A percentile compares a stretch with the other conserved stretches of the same genome.
phyloP scores from a whole-genome alignment of 1,140 invertebrate species.

The Drosophila takahashii region DNA sequence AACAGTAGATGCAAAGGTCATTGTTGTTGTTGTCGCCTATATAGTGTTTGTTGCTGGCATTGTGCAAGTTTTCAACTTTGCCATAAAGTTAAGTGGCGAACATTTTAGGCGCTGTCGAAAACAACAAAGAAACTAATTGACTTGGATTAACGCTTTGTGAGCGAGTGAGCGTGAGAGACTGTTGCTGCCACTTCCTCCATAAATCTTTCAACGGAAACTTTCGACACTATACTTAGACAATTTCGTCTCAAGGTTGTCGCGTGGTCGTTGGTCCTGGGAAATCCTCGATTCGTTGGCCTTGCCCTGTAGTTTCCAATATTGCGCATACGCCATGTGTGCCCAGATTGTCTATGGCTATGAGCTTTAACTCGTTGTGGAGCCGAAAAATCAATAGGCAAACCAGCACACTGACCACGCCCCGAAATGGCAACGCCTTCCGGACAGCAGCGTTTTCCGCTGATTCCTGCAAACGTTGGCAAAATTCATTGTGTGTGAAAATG shows the following conservation, averaged over 20 bases:
- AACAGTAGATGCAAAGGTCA: slow-evolving; percentile 49
- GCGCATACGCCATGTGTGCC: slow-evolving; percentile 38
- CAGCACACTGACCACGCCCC: slow-evolving; percentile 60
- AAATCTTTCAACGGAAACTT: slow-evolving; percentile 65
- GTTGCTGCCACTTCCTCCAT: slow-evolving; percentile 46
- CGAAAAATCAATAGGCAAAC: slow-evolving; percentile 68
- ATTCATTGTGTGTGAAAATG: slow-evolving; percentile 83
- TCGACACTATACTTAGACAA: slow-evolving; percentile 26
- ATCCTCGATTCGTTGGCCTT: slow-evolving; percentile 10
- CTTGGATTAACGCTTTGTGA: slow-evolving; percentile 71
- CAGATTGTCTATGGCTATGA: slow-evolving; percentile 2
- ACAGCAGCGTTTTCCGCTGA: slow-evolving; percentile 22
- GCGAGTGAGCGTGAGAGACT: slow-evolving; percentile 1
- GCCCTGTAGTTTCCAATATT: slow-evolving; percentile 37
- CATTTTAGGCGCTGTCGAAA: slow-evolving; percentile 62
- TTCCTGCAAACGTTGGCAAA: slow-evolving; percentile 71
- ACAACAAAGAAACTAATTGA: slow-evolving; percentile 82
- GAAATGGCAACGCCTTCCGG: slow-evolving; percentile 8
- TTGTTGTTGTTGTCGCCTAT: slow-evolving; percentile 28
- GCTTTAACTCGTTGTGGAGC: slow-evolving; percentile 44
- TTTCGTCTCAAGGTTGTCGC: slow-evolving; percentile 63
- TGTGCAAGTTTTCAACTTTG: slow-evolving; percentile 71
- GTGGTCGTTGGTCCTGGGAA: slow-evolving; percentile 12
- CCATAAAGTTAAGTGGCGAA: slow-evolving; percentile 73
- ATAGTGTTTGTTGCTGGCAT: slow-evolving; percentile 23